Base-by-base conservation (phyloP, 2,113 vertebrate species). In the Malurus melanocephalus region DNA sequence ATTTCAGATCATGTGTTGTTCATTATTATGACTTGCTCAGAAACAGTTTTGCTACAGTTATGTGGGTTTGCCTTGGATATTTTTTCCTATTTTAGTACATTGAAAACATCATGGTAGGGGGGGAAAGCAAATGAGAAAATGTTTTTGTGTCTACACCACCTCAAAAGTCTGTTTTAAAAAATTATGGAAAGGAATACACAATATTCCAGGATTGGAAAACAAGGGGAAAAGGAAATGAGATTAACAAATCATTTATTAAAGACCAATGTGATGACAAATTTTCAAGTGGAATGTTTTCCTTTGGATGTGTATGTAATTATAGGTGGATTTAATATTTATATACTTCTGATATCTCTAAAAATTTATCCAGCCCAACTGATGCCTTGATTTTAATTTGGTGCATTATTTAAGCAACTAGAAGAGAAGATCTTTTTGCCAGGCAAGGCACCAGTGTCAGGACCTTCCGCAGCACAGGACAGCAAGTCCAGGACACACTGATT, bases 1-100 rank as follows among this genome's bases (percentile, higher is more conserved):
- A 97, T 98, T 98, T 98, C 97, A 97, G 95, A 97, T 98, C 97
- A 98, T 98, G 96, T 98, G 97, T 96, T 97, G 96, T 96, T 98
- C 98, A 97, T 98, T 98, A 98, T 97, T 97, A 96, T 96, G 97
- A 97, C 96, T 98, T 95, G 96, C 97, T 97, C 96, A 94, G 96
- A 97, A 97, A 97, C 96, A 96, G 96, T 97, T 97, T 81, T 97
- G 96, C 97, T 96, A 93, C 93, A 97, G 97, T 96, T 97, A 95
- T 92, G 96, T 94, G 95, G 96, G 96, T 94, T 96, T 95, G 85
- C 95, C 96, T 97, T 75, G 66, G 87, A 93, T 80, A 90, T 89
- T 94, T 94, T 90, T 95, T 93, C 90, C 89, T 88, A 94, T 94
- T 94, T 92, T 62, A 94, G 93, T 94, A 92, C 94, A 96, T 71